phyloP scores from a whole-genome alignment of 1,140 invertebrate genomes.

The Orchesella cincta region DNA sequence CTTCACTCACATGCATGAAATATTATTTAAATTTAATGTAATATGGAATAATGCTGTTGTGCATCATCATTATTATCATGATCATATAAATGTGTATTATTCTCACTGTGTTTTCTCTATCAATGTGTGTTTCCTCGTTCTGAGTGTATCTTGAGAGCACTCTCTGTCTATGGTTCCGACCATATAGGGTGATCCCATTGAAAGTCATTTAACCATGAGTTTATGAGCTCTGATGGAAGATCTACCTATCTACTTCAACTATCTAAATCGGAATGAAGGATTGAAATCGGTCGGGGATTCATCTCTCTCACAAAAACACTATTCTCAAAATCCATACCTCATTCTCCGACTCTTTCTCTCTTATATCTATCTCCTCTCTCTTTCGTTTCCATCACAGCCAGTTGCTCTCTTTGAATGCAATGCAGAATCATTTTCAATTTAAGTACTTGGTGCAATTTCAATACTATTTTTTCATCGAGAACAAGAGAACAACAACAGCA shows the following conservation, averaged over 20 bases:
- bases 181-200: constrained; percentile 47
- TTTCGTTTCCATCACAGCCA: constrained; percentile 35
- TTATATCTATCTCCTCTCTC: neutral
- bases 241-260: constrained; percentile 32
- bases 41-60: constrained; percentile 12
- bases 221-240: constrained; percentile 48
- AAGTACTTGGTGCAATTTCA: neutral
- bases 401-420: neutral
- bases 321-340: constrained; percentile 12
- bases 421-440: constrained; percentile 28
- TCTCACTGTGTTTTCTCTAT: constrained; percentile 11
- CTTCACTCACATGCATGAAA: constrained; percentile 4
- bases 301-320: neutral
- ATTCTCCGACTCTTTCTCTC: neutral
- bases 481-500: neutral
- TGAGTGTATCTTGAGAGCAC: too few relatives aligned
- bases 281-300: constrained; percentile 23
- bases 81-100: neutral
- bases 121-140: neutral
- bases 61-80: constrained; percentile 14
- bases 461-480: neutral
- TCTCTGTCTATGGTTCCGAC: constrained; percentile 31
- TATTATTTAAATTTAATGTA: constrained; percentile 22
- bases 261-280: constrained; percentile 10
- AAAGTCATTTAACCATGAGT: constrained; percentile 50